These are phyloP conservation scores for Cyclura pinguis DNA, from an alignment of 2,797 vertebrate genomes.

Conservation along the genomic window DNA sequence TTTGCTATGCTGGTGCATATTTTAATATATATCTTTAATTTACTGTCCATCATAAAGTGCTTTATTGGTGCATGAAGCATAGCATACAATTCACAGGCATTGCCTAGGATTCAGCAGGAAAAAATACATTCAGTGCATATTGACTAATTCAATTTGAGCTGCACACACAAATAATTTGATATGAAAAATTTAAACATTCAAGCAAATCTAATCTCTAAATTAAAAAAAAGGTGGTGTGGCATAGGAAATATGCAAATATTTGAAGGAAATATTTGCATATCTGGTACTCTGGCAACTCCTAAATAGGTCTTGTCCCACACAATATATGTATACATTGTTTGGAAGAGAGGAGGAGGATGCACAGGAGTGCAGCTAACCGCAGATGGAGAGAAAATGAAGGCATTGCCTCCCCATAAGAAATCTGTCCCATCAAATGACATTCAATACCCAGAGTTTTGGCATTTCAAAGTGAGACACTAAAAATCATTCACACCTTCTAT, in stretches of 20 bases:
- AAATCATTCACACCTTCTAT: no score
- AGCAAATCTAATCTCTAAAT: slow-evolving; percentile 13
- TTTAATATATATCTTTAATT: slow-evolving; percentile 59
- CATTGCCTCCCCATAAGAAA: no score
- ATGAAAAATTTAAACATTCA: slow-evolving; percentile 24
- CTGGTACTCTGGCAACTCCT: neutral
- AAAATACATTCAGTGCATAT: slow-evolving; percentile 27
- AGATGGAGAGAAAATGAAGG: no score
- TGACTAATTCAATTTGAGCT: slow-evolving; percentile 31
- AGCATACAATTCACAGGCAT: slow-evolving; percentile 42
- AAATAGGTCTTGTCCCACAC: neutral
- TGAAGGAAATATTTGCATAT: neutral
- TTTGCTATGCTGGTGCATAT: slow-evolving; percentile 34
- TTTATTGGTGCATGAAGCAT: slow-evolving; percentile 30
- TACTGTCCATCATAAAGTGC: slow-evolving; percentile 22
- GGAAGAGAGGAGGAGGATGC: neutral
- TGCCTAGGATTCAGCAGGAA: slow-evolving; percentile 33
- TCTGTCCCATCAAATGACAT: no score
- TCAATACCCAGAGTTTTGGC: no score
- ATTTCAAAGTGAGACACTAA: no score
- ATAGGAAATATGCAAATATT: slow-evolving; percentile 5
- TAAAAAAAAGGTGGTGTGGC: slow-evolving; percentile 3
- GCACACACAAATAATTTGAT: slow-evolving; percentile 17
- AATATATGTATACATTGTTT: neutral
- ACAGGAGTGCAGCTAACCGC: no score